Percentiles rank a stretch among this genome's conserved stretches.
These are phyloP conservation scores for Sanderia malayensis DNA, from an alignment of 30 jellyfish, hydroid and myxozoan genomes.

Conservation along the genomic window DNA sequence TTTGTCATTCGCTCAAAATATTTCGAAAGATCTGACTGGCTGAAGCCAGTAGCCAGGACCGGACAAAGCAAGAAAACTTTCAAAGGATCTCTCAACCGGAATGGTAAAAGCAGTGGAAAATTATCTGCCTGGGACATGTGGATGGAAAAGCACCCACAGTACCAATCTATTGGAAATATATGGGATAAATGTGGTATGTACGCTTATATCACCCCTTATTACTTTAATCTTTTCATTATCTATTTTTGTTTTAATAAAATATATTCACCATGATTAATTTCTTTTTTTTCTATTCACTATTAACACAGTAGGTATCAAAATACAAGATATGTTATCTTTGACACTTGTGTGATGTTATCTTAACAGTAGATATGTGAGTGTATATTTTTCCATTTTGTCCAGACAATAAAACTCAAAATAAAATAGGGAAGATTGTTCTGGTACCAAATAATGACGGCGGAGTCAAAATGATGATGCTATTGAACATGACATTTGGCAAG, in stretches of 20 bases:
- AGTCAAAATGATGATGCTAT: constrained; percentile 43
- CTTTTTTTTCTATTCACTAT: too few relatives aligned
- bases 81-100: background rate
- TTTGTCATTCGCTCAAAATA: constrained; percentile 44
- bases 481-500: constrained; percentile 63
- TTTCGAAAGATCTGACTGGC: constrained; percentile 54
- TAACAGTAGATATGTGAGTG: background rate
- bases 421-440: constrained; percentile 78
- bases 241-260: too few relatives aligned
- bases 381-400: background rate
- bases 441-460: constrained; percentile 44
- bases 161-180: constrained; percentile 77
- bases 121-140: constrained; percentile 74
- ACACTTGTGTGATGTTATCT: too few relatives aligned
- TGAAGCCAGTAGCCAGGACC: constrained; percentile 54
- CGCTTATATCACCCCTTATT: too few relatives aligned
- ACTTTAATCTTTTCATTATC: too few relatives aligned
- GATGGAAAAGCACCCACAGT: constrained; percentile 63
- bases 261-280: too few relatives aligned
- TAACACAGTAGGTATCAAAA: too few relatives aligned
- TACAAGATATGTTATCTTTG: too few relatives aligned
- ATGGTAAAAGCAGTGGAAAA: constrained; percentile 2
- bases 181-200: constrained; percentile 85
- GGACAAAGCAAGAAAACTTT: constrained; percentile 9
- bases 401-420: constrained; percentile 80